These are phyloP conservation scores for Pheosia tremula DNA, from an alignment of 2,888 invertebrate genomes.

Conservation along the genomic window DNA sequence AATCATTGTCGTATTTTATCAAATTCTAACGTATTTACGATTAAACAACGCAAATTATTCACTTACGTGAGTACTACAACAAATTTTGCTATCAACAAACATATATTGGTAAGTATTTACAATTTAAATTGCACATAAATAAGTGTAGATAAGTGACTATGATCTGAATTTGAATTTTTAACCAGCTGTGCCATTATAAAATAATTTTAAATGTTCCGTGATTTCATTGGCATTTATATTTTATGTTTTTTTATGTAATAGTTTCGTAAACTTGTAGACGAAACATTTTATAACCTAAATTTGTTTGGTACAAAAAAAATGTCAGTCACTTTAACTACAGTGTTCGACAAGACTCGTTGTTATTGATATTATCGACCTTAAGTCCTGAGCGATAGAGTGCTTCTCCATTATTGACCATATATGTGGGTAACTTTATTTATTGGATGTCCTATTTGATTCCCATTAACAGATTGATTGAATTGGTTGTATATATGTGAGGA, in stretches of 20 bases:
- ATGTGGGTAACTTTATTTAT: background rate
- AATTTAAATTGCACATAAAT: constrained; percentile 24
- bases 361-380: constrained; percentile 26
- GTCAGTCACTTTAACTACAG: constrained; percentile 14
- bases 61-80: constrained; percentile 29
- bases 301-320: constrained; percentile 10
- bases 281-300: constrained; percentile 17
- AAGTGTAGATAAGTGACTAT: constrained; percentile 22
- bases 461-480: constrained; percentile 14
- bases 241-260: background rate
- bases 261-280: background rate
- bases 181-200: constrained; percentile 11
- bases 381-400: constrained; percentile 21
- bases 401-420: background rate
- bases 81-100: constrained; percentile 29
- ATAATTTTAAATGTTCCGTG: background rate
- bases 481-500: constrained; percentile 4
- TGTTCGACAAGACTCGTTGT: constrained; percentile 15
- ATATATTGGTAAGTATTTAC: constrained; percentile 40
- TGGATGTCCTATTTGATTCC: constrained; percentile 26
- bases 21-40: constrained; percentile 62
- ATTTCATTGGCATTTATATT: background rate
- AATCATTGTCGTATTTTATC: constrained; percentile 74
- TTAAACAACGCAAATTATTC: constrained; percentile 41
- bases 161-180: constrained; percentile 34